These are phyloP conservation scores for Sparus aurata DNA, from an alignment of 2,797 vertebrate species.

Conservation along the genomic window DNA sequence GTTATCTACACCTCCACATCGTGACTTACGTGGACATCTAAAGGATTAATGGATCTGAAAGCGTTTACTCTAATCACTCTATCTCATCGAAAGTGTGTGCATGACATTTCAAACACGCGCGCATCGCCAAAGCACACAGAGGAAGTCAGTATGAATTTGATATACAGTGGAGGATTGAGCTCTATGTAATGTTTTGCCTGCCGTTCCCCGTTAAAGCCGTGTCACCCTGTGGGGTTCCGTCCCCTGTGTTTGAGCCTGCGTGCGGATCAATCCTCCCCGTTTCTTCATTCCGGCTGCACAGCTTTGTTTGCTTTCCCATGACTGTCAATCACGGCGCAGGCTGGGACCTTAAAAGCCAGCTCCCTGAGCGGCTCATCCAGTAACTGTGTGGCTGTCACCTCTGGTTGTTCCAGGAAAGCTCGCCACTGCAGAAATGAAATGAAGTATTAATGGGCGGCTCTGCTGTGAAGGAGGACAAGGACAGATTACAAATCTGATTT, in stretches of 20 bases:
- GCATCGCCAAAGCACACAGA: neutral
- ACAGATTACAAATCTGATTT: conserved; percentile 71
- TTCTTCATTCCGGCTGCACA: conserved; percentile 43
- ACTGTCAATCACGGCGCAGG: conserved; percentile 61
- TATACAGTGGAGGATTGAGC: conserved; percentile 13
- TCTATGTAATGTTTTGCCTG: conserved; percentile 5
- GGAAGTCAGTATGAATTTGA: conserved; percentile 1
- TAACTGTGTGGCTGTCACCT: conserved; percentile 43
- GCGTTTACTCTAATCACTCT: conserved; percentile 21
- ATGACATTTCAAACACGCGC: neutral
- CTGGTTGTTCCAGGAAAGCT: conserved; percentile 44
- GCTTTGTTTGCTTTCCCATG: conserved; percentile 51
- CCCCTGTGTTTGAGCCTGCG: conserved; percentile 27
- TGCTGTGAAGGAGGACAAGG: conserved; percentile 55
- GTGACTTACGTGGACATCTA: conserved; percentile 1
- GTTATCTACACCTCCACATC: conserved; percentile 2
- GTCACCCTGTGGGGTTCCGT: conserved; percentile 22
- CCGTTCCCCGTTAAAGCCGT: conserved; percentile 35
- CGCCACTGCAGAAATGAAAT: conserved; percentile 59
- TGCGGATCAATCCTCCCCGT: conserved; percentile 18
- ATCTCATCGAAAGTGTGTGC: neutral
- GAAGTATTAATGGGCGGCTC: conserved; percentile 62
- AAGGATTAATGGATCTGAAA: conserved; percentile 24
- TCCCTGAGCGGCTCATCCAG: conserved; percentile 35
- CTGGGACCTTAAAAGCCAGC: conserved; percentile 31